Percentiles rank a stretch among this genome's conserved stretches.
These are phyloP conservation scores for Setophaga petechia DNA, from an alignment of 2,113 vertebrate species.

Conservation along the genomic window DNA sequence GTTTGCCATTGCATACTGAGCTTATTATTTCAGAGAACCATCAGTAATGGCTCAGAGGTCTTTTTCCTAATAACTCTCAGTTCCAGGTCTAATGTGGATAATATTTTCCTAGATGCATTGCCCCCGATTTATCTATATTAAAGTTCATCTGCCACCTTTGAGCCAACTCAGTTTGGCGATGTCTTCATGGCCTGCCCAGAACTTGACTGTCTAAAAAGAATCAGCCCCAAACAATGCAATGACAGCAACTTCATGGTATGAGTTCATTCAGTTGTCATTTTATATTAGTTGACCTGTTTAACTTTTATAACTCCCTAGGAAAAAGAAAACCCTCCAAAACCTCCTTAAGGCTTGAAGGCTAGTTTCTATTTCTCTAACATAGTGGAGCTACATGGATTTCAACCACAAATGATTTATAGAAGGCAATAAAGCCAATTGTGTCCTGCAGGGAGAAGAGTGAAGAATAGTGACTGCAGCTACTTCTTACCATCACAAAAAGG, in stretches of 20 bases:
- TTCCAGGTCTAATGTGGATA: not conserved
- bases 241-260: not conserved
- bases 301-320: not conserved
- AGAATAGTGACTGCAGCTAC: not conserved
- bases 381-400: not conserved
- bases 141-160: not conserved
- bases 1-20: slow-evolving; percentile 7
- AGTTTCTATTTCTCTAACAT: not conserved
- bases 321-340: not conserved
- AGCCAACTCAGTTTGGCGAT: not conserved
- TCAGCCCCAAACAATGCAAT: not conserved
- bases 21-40: slow-evolving; percentile 20
- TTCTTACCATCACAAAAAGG: not conserved
- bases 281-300: not conserved
- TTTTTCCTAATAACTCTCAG: not conserved
- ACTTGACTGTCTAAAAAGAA: not conserved
- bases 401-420: not conserved
- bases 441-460: not conserved
- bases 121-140: not conserved
- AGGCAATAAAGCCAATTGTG: not conserved
- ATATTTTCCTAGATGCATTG: slow-evolving; percentile 22
- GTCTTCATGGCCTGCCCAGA: not conserved
- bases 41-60: not conserved
- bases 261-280: not conserved
- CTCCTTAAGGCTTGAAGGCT: not conserved